Evolutionary conservation across 2,113 vertebrate species (phyloP).

Genomic region (Tinamus guttatus): DNA sequence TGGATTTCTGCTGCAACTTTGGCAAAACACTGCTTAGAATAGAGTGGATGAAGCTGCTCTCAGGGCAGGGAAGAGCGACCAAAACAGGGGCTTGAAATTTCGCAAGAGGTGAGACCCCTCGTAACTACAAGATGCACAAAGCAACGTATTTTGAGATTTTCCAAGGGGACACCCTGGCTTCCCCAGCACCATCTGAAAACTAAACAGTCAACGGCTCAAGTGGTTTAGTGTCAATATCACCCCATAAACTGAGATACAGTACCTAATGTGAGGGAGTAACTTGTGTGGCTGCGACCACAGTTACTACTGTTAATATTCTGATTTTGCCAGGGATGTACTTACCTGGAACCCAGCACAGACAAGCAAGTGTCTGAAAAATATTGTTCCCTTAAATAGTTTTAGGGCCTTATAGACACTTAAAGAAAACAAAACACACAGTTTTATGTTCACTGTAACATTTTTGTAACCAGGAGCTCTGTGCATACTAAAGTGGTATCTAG

Average conservation of each 20-base stretch:
- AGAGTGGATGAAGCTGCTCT: neutral
- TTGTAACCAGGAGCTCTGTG: neutral
- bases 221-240: neutral
- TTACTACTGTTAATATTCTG: accelerated
- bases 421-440: neutral
- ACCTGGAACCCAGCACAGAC: neutral
- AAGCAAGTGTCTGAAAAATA: neutral
- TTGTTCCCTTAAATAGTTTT: accelerated
- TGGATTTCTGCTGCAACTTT: neutral
- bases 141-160: neutral
- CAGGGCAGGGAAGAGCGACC: neutral
- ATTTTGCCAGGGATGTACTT: neutral
- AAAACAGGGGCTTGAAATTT: neutral
- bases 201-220: neutral
- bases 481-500: neutral
- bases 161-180: neutral
- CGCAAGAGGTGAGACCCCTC: neutral
- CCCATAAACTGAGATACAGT: accelerated
- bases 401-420: neutral
- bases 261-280: neutral
- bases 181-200: neutral
- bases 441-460: neutral
- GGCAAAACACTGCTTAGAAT: neutral
- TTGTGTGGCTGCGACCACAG: no score
- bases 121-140: neutral